Evolutionary conservation across 2,797 vertebrate species (phyloP), one percentile per base, ranked within the genome.

Genomic region (Gadopsis marmoratus): DNA sequence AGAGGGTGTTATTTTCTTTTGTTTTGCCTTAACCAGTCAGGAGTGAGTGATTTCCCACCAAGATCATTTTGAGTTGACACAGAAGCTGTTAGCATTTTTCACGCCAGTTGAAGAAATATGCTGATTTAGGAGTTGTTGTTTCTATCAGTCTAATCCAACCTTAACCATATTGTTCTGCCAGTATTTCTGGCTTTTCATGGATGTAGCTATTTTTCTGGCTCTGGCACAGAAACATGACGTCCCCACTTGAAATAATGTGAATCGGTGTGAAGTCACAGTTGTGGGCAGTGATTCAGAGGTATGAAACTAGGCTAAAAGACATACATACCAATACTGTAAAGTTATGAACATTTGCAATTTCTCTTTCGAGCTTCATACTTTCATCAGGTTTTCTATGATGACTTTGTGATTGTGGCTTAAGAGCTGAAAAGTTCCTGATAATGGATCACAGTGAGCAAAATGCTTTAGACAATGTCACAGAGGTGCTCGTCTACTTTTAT

Each of bases 11-110:
- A 8, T 58, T 62, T 45, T 54, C 7, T 29, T 63, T 61, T 83
- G 33, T 72, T 55, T 81, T 61, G 43, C 31, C 48, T 39, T 39
- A 47, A 69, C 48, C 48, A 76, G 69, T 39, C 37, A 39, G 8
- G 37, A 26, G 14, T 33, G 23, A 51, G 12, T 62, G 55, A 54
- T 14, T 43, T 61, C 37, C 67, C 45, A 16, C 23, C 14, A 19
- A 21, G 21, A 39, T 41, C 0, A 37, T 39, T 65, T 77, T 62
- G 50, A 71, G 17, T 4, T 29, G 11, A 16, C 26, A 55, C 31
- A 45, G 7, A n/a, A 48, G 23, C 4, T 33, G 19, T n/a, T 26
- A 58, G 48, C 4, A 13, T 71, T 53, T 26, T 29, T 35, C 45
- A 43, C 33, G 9, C 13, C 1, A 7, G 19, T 19, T n/a, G 7